A percentile compares a stretch with the other conserved stretches of the same genome.
phyloP scores from a whole-genome alignment of 2,888 invertebrate species.

The Epirrita christyi region DNA sequence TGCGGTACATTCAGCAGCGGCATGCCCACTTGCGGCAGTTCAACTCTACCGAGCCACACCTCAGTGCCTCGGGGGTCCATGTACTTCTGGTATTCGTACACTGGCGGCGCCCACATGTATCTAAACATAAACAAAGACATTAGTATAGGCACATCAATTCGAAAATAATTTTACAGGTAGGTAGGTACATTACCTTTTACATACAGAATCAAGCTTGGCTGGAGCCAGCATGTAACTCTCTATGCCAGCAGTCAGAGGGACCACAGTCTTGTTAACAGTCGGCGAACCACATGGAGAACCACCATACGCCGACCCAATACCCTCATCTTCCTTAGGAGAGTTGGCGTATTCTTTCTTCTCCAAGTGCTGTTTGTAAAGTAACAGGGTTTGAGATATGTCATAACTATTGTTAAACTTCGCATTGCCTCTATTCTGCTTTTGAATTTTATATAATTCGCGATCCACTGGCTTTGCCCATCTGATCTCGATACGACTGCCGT shows the following conservation, averaged over 20 bases:
- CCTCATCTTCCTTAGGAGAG: conserved; percentile 69
- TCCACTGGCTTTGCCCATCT: conserved; percentile 86
- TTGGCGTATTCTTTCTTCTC: conserved; percentile 69
- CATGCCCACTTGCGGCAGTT: conserved; percentile 64
- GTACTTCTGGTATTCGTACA: conserved; percentile 65
- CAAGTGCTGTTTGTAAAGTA: conserved; percentile 76
- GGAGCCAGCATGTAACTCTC: conserved; percentile 63
- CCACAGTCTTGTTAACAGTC: conserved; percentile 44
- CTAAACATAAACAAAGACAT: conserved; percentile 45
- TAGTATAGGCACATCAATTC: neutral
- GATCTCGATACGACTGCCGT: conserved; percentile 76
- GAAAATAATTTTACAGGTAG: neutral
- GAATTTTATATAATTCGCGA: conserved; percentile 71
- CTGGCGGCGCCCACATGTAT: conserved; percentile 68
- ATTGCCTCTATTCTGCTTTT: conserved; percentile 74
- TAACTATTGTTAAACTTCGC: conserved; percentile 75
- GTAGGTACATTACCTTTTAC: conserved; percentile 61
- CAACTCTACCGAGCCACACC: conserved; percentile 63
- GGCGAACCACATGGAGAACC: conserved; percentile 66
- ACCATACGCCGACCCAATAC: conserved; percentile 67
- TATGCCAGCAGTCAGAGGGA: conserved; percentile 27
- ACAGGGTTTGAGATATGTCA: conserved; percentile 67
- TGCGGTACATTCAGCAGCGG: conserved; percentile 57
- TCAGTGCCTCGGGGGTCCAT: conserved; percentile 52
- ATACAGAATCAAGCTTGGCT: conserved; percentile 72